phyloP scores from a whole-genome alignment of 1,140 invertebrate genomes.

The Ostrea denselamellosa region DNA sequence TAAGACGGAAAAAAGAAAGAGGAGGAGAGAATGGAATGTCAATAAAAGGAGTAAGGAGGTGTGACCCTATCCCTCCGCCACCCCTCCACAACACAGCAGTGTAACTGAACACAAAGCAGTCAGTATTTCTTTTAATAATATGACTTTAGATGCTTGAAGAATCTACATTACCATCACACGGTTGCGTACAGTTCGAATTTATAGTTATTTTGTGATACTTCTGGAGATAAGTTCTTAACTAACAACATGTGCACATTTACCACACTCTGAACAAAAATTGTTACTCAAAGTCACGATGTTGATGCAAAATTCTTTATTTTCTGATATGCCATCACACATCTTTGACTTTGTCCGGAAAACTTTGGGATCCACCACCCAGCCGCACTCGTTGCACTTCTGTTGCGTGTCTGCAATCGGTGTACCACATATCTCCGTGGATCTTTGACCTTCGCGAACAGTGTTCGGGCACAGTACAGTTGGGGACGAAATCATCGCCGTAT shows the following conservation, averaged over 20 bases:
- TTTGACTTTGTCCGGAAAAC: not conserved
- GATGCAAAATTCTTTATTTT: not conserved
- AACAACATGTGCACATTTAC: not conserved
- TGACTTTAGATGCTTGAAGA: too few species aligned
- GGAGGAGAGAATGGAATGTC: too few species aligned
- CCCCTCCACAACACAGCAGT: too few species aligned
- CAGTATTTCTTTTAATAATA: too few species aligned
- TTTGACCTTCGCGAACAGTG: not conserved
- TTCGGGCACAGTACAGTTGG: not conserved
- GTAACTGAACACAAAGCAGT: too few species aligned
- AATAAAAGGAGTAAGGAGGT: too few species aligned
- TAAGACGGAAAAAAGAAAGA: too few species aligned
- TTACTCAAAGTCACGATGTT: not conserved
- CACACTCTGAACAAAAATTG: slow-evolving; percentile 2
- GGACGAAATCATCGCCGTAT: not conserved
- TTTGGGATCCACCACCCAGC: slow-evolving; percentile 28
- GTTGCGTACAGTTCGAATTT: too few species aligned
- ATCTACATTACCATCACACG: too few species aligned
- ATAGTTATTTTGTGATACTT: too few species aligned
- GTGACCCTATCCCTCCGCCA: too few species aligned
- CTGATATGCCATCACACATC: slow-evolving; percentile 1
- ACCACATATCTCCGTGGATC: not conserved
- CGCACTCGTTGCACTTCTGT: not conserved
- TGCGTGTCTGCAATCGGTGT: not conserved
- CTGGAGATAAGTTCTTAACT: too few species aligned